Conservation (phyloP, 2,888 invertebrate species). For the Crioceris asparagi region DNA sequence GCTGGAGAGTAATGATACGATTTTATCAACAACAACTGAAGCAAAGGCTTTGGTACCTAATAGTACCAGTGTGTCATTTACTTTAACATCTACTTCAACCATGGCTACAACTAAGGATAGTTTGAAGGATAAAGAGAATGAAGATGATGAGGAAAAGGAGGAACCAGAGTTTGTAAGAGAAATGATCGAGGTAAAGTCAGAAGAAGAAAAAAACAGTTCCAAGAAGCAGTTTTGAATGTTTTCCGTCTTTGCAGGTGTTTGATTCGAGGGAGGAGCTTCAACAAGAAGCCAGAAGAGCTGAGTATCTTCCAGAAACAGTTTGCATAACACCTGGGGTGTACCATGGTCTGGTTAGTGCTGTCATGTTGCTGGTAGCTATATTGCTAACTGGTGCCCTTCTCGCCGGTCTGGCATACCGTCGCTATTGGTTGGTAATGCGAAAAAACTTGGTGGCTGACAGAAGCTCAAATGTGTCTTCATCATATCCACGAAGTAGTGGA, state of each 20-base stretch:
- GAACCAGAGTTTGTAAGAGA: slow-evolving; percentile 69
- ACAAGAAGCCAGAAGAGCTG: slow-evolving; percentile 54
- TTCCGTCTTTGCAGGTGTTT: slow-evolving; percentile 57
- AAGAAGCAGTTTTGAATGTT: no score
- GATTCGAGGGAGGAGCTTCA: slow-evolving; percentile 66
- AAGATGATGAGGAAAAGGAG: slow-evolving; percentile 28
- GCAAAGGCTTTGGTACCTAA: no score
- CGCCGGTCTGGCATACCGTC: slow-evolving; percentile 65
- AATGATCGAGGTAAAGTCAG: slow-evolving; percentile 73
- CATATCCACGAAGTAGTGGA: slow-evolving; percentile 39
- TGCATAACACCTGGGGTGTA: slow-evolving; percentile 78
- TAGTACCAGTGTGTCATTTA: no score
- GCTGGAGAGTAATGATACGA: slow-evolving; percentile 22
- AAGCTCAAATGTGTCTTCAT: slow-evolving; percentile 29
- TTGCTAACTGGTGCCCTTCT: slow-evolving; percentile 62
- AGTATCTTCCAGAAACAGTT: slow-evolving; percentile 57
- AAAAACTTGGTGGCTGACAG: slow-evolving; percentile 52
- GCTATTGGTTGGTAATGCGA: slow-evolving; percentile 68
- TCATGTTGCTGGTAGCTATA: slow-evolving; percentile 63
- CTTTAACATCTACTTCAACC: no score
- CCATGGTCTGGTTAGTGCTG: slow-evolving; percentile 69
- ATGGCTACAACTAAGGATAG: no score
- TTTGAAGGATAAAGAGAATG: not conserved
- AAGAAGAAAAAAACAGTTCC: no score
- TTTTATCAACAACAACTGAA: not conserved